Evolutionary conservation across 2,113 vertebrate species (phyloP), one percentile per base, ranked within the genome.

Genomic region (Scalopus aquaticus): DNA sequence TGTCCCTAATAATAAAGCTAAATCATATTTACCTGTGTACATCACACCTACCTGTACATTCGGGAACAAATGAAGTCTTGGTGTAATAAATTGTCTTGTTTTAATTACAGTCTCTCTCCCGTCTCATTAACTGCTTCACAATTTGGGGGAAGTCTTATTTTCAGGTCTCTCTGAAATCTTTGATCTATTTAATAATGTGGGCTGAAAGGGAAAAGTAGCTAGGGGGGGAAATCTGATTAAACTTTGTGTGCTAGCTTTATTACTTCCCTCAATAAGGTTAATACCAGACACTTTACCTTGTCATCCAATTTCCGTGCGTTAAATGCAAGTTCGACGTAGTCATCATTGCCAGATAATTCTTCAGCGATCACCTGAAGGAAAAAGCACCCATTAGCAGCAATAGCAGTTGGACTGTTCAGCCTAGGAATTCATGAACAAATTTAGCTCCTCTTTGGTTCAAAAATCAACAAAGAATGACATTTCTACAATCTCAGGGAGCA

Each of bases 231-330:
- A 98, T 95, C 94, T 98, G 91, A 98, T 98, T 97, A 98, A 97
- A 96, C 82, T 58, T 35, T 90, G 91, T 94, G 94, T 97, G 83
- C 80, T 93, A 65, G 95, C 90, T 92, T 96, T 97, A 98, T 96
- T 96, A 60, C 51, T 85, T 93, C 91, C 96, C 96, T 84, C 92
- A 79, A 44, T 81, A 94, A 98, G 94, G 97, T 96, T 97, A 97
- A 98, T 82, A 97, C 32, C 91, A 67, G 96, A 95, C 88, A 90
- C 92, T 97, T 98, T 98, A 99, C 99, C 99, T 99, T 99, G 97
- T 99, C 99, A 96, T 99, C 99, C 98, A 99, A 98, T 97, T 99
- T 99, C 96, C 99, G 98, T 80, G 99, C 99, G 6, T 99, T 99
- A 98, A 99, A 99, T 16, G 99, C 99, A 89, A 99, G 99, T 90